These are phyloP conservation scores for Diabrotica virgifera DNA, from an alignment of 1,140 invertebrate species.

Conservation along the genomic window DNA sequence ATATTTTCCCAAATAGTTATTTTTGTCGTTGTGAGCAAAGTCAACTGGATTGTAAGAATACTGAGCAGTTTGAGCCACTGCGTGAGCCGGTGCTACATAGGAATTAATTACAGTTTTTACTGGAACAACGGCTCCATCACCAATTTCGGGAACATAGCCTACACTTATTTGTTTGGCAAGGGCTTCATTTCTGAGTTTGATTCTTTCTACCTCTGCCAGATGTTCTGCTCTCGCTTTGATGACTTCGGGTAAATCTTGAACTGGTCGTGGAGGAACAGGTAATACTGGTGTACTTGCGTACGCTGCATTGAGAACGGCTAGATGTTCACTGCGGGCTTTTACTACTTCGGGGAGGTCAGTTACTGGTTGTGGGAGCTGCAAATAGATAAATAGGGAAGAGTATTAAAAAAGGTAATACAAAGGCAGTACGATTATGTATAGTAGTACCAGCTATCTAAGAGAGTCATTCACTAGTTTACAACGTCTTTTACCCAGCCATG, in stretches of 20 bases:
- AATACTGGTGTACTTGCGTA: slow-evolving; percentile 18
- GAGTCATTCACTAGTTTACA: too few species aligned
- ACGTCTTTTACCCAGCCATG: too few species aligned
- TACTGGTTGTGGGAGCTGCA: slow-evolving; percentile 35
- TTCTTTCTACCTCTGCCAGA: slow-evolving; percentile 39
- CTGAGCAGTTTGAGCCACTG: slow-evolving; percentile 20
- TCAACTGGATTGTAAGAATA: slow-evolving; percentile 32
- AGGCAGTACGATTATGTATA: too few species aligned
- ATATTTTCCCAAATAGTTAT: slow-evolving; percentile 62
- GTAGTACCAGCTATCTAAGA: too few species aligned
- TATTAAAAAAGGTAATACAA: too few species aligned
- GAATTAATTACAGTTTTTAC: slow-evolving; percentile 24
- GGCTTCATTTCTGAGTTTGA: slow-evolving; percentile 28
- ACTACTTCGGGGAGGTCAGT: slow-evolving; percentile 44
- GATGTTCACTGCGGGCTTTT: slow-evolving; percentile 39
- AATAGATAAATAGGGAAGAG: background rate
- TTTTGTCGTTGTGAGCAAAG: slow-evolving; percentile 53
- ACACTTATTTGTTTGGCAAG: slow-evolving; percentile 29
- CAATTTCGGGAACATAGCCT: slow-evolving; percentile 28
- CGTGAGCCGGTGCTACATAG: slow-evolving; percentile 9
- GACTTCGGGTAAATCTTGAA: slow-evolving; percentile 43
- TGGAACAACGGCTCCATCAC: slow-evolving; percentile 28
- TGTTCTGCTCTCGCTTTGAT: slow-evolving; percentile 41
- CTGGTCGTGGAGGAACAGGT: slow-evolving; percentile 30
- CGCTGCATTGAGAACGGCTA: slow-evolving; percentile 39